These are phyloP conservation scores for Drosophila cracens DNA, from an alignment of 2,888 invertebrate genomes.

Conservation along the genomic window DNA sequence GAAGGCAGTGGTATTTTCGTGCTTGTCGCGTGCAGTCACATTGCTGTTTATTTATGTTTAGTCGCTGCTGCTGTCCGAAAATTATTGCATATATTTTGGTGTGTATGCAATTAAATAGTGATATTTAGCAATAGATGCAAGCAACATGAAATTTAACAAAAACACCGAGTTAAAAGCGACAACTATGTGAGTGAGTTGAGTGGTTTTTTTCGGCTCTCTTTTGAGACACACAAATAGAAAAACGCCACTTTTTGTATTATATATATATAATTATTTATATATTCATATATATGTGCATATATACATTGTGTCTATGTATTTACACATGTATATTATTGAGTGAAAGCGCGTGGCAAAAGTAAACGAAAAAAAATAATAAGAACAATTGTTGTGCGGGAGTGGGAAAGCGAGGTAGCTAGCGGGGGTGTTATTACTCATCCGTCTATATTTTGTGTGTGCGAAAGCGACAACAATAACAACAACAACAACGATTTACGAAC, in stretches of 20 bases:
- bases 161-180: background rate
- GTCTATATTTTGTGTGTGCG: conserved; percentile 64
- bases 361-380: conserved; percentile 32
- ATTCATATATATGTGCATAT: conserved; percentile 6
- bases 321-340: conserved; percentile 40
- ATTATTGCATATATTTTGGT: conserved; percentile 45
- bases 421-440: conserved; percentile 63
- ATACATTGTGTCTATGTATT: conserved; percentile 19
- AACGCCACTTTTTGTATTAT: conserved; percentile 41
- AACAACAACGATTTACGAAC: conserved; percentile 35
- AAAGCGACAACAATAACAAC: conserved; percentile 43
- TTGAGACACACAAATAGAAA: conserved; percentile 61
- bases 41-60: conserved; percentile 67
- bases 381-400: conserved; percentile 3
- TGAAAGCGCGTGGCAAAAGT: conserved; percentile 61
- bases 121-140: conserved; percentile 15
- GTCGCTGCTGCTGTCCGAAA: conserved; percentile 49
- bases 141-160: background rate
- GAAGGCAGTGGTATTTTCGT: conserved; percentile 12
- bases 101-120: conserved; percentile 33
- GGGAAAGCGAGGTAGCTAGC: conserved; percentile 9
- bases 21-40: conserved; percentile 35
- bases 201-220: conserved; percentile 29
- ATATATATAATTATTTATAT: conserved; percentile 11
- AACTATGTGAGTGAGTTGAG: conserved; percentile 17